A percentile compares a stretch with the other conserved stretches of the same genome.
Conservation (phyloP, 2,797 vertebrate genomes). For the Molossus molossus region DNA sequence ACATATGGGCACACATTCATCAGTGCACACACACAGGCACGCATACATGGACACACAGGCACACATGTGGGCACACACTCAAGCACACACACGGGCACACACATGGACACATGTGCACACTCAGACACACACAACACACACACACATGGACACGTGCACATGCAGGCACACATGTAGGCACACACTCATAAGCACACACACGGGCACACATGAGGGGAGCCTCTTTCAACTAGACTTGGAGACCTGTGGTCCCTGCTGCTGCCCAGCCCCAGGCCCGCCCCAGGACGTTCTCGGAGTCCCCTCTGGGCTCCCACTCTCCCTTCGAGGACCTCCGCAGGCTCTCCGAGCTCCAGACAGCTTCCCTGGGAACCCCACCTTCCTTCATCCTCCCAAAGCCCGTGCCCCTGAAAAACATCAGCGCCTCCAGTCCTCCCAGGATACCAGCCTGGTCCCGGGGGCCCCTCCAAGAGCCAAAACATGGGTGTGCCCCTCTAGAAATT, state of each 20-base stretch:
- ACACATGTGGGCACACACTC: too few relatives aligned
- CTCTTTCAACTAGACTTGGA: neutral
- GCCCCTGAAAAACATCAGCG: too few relatives aligned
- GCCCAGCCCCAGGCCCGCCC: accelerated
- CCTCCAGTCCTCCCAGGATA: neutral
- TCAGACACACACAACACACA: neutral
- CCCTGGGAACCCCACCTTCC: neutral
- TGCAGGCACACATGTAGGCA: accelerated
- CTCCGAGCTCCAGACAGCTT: neutral
- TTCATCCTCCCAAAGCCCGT: neutral
- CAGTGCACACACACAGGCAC: neutral
- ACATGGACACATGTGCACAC: neutral
- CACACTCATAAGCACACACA: too few relatives aligned
- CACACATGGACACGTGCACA: neutral
- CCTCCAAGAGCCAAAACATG: neutral
- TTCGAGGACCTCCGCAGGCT: neutral
- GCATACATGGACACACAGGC: too few relatives aligned
- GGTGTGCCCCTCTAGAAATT: neutral
- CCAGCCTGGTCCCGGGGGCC: neutral
- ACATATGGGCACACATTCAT: neutral
- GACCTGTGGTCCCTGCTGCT: too few relatives aligned
- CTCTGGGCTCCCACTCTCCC: too few relatives aligned
- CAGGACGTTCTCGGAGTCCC: too few relatives aligned
- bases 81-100: neutral
- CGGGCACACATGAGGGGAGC: neutral